phyloP scores from a whole-genome alignment of 2,888 invertebrate genomes.

The Pristionchus exspectatus region DNA sequence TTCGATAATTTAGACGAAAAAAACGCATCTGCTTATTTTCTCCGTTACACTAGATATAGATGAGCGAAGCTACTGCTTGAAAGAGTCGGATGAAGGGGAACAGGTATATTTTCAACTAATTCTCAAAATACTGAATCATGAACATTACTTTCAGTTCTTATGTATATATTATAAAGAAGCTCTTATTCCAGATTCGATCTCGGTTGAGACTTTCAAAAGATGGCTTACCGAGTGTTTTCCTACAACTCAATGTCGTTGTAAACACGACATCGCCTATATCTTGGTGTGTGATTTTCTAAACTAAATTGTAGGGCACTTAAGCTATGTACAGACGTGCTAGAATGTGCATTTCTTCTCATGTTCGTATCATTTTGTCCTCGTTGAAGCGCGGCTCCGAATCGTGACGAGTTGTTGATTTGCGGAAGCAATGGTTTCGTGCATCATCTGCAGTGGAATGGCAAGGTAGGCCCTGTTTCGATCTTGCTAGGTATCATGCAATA shows the following conservation, averaged over 20 bases:
- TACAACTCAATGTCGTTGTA: constrained; percentile 72
- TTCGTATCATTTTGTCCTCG: too few relatives aligned
- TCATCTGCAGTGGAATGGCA: constrained; percentile 93
- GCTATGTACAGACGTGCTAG: too few relatives aligned
- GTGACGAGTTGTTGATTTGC: constrained; percentile 92
- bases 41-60: constrained; percentile 65
- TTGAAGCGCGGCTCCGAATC: constrained; percentile 71
- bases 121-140: too few relatives aligned
- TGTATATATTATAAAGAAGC: not conserved
- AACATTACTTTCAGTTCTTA: not conserved
- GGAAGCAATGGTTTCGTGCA: constrained; percentile 91
- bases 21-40: constrained; percentile 73
- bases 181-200: not conserved
- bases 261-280: constrained; percentile 72
- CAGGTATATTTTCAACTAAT: not conserved
- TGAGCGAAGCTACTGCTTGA: constrained; percentile 56
- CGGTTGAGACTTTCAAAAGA: constrained; percentile 55
- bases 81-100: constrained; percentile 35
- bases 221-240: constrained; percentile 65
- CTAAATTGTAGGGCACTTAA: not conserved
- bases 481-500: not conserved
- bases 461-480: constrained; percentile 79
- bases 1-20: constrained; percentile 69
- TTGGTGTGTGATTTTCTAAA: constrained; percentile 64
- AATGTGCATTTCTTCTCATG: too few relatives aligned